These are phyloP conservation scores for Leucoraja erinaceus DNA, from an alignment of 2,113 vertebrate species.

Conservation along the genomic window DNA sequence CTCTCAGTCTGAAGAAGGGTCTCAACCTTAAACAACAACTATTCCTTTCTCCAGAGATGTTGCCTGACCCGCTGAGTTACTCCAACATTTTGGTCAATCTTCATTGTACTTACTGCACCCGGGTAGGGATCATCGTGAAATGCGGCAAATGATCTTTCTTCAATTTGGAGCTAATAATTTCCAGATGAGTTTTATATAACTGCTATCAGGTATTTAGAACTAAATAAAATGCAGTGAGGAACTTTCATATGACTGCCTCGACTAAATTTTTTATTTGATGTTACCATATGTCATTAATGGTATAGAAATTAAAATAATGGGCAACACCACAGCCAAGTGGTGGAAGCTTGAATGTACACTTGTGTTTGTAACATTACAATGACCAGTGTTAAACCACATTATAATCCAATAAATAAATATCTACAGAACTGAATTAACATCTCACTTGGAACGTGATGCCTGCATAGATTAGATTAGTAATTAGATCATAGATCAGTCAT, in stretches of 20 bases:
- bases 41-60: too few relatives aligned
- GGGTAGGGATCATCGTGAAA: not conserved
- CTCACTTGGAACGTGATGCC: not conserved
- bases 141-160: not conserved
- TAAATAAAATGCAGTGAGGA: not conserved
- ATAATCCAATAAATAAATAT: not conserved
- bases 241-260: not conserved
- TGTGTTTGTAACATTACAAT: not conserved
- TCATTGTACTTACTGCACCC: too few relatives aligned
- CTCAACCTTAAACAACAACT: too few relatives aligned
- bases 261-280: not conserved
- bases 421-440: not conserved
- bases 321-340: slow-evolving; percentile 30
- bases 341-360: not conserved
- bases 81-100: too few relatives aligned
- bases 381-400: not conserved
- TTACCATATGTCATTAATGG: not conserved
- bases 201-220: not conserved
- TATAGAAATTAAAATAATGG: not conserved
- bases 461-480: too few relatives aligned
- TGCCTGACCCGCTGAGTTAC: too few relatives aligned
- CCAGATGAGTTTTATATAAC: slow-evolving; percentile 1
- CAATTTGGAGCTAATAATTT: not conserved
- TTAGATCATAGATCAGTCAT: too few relatives aligned
- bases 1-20: too few relatives aligned